These are phyloP conservation scores for Hippocampus zosterae DNA, from an alignment of 2,113 vertebrate species.

Conservation along the genomic window DNA sequence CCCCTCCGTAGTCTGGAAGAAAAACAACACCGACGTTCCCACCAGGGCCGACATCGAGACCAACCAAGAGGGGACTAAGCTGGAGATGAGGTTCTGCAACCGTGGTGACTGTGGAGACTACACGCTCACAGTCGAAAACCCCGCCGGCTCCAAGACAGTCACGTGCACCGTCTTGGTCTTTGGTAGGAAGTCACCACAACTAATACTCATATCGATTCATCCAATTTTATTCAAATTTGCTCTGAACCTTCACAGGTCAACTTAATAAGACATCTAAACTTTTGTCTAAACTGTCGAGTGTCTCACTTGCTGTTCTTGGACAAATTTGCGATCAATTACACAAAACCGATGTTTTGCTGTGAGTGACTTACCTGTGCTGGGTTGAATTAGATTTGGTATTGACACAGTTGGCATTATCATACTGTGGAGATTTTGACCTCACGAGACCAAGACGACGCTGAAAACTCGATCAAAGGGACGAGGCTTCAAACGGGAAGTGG, in stretches of 20 bases:
- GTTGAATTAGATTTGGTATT: too few relatives aligned
- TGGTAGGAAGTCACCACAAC: slow-evolving; percentile 66
- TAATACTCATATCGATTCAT: neutral
- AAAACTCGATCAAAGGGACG: too few relatives aligned
- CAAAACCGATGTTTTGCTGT: too few relatives aligned
- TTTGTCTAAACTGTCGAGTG: neutral
- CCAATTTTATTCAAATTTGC: too few relatives aligned
- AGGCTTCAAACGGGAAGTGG: too few relatives aligned
- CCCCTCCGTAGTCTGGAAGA: slow-evolving; percentile 93
- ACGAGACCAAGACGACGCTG: too few relatives aligned
- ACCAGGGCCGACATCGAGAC: slow-evolving; percentile 86
- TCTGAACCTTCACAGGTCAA: neutral
- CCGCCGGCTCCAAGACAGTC: slow-evolving; percentile 88
- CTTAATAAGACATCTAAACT: neutral
- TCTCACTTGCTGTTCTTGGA: neutral
- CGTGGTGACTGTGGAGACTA: slow-evolving; percentile 90
- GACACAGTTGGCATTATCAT: too few relatives aligned
- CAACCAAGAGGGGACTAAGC: slow-evolving; percentile 82
- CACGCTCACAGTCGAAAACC: slow-evolving; percentile 92
- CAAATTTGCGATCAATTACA: too few relatives aligned
- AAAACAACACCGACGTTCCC: slow-evolving; percentile 86
- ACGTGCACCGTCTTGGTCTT: slow-evolving; percentile 90
- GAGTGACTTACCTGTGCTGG: too few relatives aligned
- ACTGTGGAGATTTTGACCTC: too few relatives aligned
- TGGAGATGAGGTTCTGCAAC: slow-evolving; percentile 90